Evolutionary conservation across 2,888 invertebrate genomes (phyloP), one percentile per base, ranked within the genome.

Genomic region (Ellobium chinense): DNA sequence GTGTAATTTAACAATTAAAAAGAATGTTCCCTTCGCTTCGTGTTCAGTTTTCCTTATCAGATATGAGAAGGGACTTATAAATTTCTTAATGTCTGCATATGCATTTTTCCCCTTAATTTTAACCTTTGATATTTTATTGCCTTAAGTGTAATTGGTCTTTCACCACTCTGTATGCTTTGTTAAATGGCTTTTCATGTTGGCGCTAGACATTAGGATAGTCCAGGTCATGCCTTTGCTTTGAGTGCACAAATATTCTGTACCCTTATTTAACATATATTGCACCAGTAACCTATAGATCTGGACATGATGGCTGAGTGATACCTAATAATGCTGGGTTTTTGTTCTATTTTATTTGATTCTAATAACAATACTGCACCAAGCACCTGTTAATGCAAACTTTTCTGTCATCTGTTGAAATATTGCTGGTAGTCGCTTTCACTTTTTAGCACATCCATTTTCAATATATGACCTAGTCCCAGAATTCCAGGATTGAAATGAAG

Each of bases 331-430:
- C 69, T 37, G 31, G 18, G 14, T 4, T 12, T 56, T 5, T 14
- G 9, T 21, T 72, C 29, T 29, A 12, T 72, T 31, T 72, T 31
- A 7, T 79, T n/a, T n/a, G n/a, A n/a, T n/a, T n/a, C n/a, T n/a
- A n/a, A n/a, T n/a, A n/a, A n/a, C n/a, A n/a, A n/a, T n/a, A n/a
- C n/a, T n/a, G n/a, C n/a, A n/a, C n/a, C n/a, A n/a, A n/a, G n/a
- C n/a, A n/a, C n/a, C n/a, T n/a, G n/a, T n/a, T n/a, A n/a, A n/a
- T n/a, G n/a, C n/a, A n/a, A n/a, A n/a, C n/a, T n/a, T n/a, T n/a
- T n/a, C n/a, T n/a, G n/a, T n/a, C n/a, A n/a, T n/a, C n/a, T n/a
- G n/a, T n/a, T n/a, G n/a, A n/a, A n/a, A n/a, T n/a, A n/a, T n/a
- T n/a, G n/a, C n/a, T n/a, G n/a, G n/a, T n/a, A n/a, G n/a, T n/a